A percentile compares a stretch with the other conserved stretches of the same genome.
These are phyloP conservation scores for Alosa alosa DNA, from an alignment of 2,113 vertebrate genomes.

Conservation along the genomic window DNA sequence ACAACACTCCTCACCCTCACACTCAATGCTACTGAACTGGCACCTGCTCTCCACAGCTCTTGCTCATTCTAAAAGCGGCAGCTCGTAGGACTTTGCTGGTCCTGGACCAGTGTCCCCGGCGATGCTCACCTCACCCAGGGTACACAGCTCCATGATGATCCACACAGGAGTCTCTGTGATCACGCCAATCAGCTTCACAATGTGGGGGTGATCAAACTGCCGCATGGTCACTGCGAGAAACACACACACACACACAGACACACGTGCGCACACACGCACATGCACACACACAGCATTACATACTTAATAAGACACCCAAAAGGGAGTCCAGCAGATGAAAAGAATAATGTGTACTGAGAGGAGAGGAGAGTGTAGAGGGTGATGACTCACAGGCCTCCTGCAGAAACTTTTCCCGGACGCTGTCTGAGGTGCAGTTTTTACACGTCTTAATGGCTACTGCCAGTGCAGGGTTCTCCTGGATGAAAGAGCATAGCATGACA, in stretches of 20 bases:
- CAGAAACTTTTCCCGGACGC: conserved; percentile 96
- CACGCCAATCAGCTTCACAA: conserved; percentile 96
- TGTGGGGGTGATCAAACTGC: conserved; percentile 98
- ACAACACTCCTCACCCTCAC: too few species aligned
- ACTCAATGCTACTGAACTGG: too few species aligned
- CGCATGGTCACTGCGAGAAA: conserved; percentile 89
- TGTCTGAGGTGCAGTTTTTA: conserved; percentile 98
- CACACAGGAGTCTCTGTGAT: conserved; percentile 98
- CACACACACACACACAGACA: not conserved
- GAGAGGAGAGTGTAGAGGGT: not conserved
- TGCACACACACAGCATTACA: too few species aligned
- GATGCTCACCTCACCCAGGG: conserved; percentile 86
- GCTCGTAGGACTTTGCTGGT: not conserved
- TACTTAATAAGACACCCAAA: not conserved
- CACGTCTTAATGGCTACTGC: conserved; percentile 97
- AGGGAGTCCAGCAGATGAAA: not conserved
- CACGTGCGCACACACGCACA: too few species aligned
- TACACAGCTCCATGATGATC: conserved; percentile 99
- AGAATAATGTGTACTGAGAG: not conserved
- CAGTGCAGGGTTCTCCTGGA: conserved; percentile 90
- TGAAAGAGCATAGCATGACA: not conserved
- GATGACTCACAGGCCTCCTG: conserved; percentile 92
- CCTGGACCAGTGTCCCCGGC: not conserved
- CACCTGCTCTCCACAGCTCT: too few species aligned
- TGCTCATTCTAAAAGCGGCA: not conserved